Percentiles rank a stretch among this genome's conserved stretches.
These are phyloP conservation scores for Isurus oxyrinchus DNA, from an alignment of 2,113 vertebrate genomes.

Conservation along the genomic window DNA sequence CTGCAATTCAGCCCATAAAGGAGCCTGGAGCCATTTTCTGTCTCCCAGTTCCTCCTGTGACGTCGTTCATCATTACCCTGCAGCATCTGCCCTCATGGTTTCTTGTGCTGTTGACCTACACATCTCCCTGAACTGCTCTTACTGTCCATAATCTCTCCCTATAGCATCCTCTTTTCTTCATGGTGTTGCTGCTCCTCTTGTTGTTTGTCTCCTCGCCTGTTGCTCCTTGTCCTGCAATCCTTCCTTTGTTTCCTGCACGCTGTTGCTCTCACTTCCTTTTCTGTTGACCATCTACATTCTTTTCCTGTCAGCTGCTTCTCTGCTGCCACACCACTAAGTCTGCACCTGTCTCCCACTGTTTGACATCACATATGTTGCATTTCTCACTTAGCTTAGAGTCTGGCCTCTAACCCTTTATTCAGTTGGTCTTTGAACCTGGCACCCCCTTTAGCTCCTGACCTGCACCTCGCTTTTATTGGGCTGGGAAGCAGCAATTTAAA, in stretches of 20 bases:
- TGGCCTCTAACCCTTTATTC: not conserved
- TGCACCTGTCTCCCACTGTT: not conserved
- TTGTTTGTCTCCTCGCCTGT: not conserved
- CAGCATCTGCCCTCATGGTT: not conserved
- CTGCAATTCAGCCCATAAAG: not conserved
- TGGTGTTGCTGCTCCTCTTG: not conserved
- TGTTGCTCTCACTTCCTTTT: not conserved
- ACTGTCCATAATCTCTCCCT: not conserved
- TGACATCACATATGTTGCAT: not conserved
- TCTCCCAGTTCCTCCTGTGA: not conserved
- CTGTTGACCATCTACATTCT: not conserved
- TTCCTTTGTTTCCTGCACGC: not conserved
- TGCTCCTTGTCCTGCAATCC: not conserved
- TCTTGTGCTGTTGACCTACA: not conserved
- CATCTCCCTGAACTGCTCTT: not conserved
- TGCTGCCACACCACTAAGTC: not conserved
- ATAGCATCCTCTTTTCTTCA: too few relatives aligned
- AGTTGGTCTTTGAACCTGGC: not conserved
- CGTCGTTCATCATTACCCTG: not conserved
- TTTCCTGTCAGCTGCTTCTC: not conserved
- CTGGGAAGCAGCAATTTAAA: not conserved
- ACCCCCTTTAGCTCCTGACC: not conserved
- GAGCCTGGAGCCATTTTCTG: not conserved
- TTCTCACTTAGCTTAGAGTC: not conserved
- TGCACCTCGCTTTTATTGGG: not conserved